A percentile compares a stretch with the other conserved stretches of the same genome.
These are phyloP conservation scores for Lasioglossum albipes DNA, from an alignment of 1,140 invertebrate species.

Conservation along the genomic window DNA sequence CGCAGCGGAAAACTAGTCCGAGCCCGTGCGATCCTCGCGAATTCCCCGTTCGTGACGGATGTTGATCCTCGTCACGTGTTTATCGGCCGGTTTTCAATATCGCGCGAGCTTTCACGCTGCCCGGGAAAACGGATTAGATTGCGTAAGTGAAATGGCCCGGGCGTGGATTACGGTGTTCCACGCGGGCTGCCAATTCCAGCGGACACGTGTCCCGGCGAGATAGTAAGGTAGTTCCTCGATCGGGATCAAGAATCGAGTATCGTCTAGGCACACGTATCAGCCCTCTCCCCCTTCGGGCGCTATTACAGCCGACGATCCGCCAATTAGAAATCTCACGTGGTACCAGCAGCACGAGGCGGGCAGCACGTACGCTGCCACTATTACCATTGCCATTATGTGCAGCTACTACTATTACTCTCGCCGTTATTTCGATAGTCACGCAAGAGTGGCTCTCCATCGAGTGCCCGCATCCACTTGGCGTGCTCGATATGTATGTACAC, in stretches of 20 bases:
- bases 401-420: constrained; percentile 49
- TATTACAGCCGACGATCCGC: constrained; percentile 58
- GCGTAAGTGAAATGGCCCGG: background rate
- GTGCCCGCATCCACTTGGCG: constrained; percentile 43
- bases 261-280: constrained; percentile 38
- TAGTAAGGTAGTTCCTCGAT: constrained; percentile 30
- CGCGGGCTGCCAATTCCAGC: background rate
- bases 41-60: background rate
- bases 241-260: constrained; percentile 45
- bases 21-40: background rate
- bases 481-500: background rate
- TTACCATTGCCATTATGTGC: constrained; percentile 51
- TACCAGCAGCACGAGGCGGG: constrained; percentile 38
- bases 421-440: constrained; percentile 59
- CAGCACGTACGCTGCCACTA: constrained; percentile 43
- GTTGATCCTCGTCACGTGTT: background rate
- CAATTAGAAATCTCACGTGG: constrained; percentile 61
- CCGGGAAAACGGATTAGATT: constrained; percentile 14
- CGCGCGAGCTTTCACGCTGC: background rate
- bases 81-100: background rate
- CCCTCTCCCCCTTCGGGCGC: constrained; percentile 30
- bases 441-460: constrained; percentile 18
- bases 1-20: background rate
- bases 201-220: constrained; percentile 4
- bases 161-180: background rate